Evolutionary conservation across 1,140 invertebrate genomes (phyloP), one percentile per base, ranked within the genome.

Genomic region (Dryas iulia): DNA sequence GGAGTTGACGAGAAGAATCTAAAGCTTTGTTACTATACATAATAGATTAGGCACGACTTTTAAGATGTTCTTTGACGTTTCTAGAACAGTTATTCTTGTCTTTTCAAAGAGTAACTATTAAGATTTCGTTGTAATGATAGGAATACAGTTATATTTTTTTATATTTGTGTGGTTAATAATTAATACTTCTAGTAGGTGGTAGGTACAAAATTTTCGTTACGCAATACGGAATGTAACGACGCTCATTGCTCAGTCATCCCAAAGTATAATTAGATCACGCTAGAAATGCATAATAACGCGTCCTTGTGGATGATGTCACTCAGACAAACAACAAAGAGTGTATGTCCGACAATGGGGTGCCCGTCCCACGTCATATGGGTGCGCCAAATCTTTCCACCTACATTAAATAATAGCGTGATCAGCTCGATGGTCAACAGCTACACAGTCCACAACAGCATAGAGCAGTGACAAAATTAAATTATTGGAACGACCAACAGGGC

Each of bases 291-390:
- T 76, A 69, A 74, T 65, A 65, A 61, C 66, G 68, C 75, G 77
- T 74, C 78, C 76, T 77, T 74, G 75, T 30, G 58, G 61, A 60
- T 84, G 79, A 88, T 82, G 77, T 86, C 83, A 84, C 77, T 68
- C 60, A 71, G 69, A 76, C 76, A 76, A 78, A 80, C 74, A 71
- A 74, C 79, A 79, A 77, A 83, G 76, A 77, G 73, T 78, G 75
- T 71, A 75, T 71, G 78, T 73, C 77, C 77, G 69, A 84, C 82
- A 87, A 88, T 86, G 77, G 81, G 75, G 74, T 68, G 74, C 73
- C 79, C 73, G 59, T 66, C 77, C 81, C 78, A 82, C 77, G 82
- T 79, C 79, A 83, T 69, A 72, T 82, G 81, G 86, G 86, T 81
- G 84, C 82, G 84, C 77, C 86, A 64, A 79, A 81, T 76, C 78